Evolutionary conservation across 2,797 vertebrate genomes (phyloP).

Genomic region (Botia kubotai): DNA sequence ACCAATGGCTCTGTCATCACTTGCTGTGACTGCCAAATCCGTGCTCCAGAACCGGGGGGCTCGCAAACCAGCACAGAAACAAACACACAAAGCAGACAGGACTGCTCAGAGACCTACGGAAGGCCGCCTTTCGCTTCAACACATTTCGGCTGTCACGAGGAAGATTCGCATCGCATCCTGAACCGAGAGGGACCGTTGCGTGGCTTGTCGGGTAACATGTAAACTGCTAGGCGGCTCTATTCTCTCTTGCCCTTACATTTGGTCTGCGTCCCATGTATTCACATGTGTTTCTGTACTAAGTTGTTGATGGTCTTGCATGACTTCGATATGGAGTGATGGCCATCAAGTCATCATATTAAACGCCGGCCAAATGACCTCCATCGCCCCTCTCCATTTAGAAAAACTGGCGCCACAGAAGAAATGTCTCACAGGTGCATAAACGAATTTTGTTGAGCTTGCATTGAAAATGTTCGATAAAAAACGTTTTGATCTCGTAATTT

Average conservation of each 20-base stretch:
- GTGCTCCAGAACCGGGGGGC: slow-evolving; percentile 74
- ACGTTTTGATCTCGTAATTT: background rate
- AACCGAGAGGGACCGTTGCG: slow-evolving; percentile 68
- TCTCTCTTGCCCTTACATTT: no score
- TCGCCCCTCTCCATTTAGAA: background rate
- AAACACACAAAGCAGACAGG: slow-evolving; percentile 75
- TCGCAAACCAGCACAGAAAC: slow-evolving; percentile 76
- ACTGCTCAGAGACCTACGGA: slow-evolving; percentile 74
- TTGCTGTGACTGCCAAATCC: no score
- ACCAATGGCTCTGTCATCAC: slow-evolving; percentile 9
- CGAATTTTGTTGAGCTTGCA: background rate
- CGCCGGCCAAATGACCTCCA: background rate
- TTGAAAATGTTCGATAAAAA: background rate
- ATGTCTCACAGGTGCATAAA: slow-evolving; percentile 25
- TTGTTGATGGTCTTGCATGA: background rate
- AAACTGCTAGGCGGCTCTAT: slow-evolving; percentile 78
- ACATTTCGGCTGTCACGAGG: slow-evolving; percentile 78
- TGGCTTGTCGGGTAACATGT: slow-evolving; percentile 75
- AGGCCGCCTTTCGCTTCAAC: slow-evolving; percentile 76
- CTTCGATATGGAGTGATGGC: slow-evolving; percentile 65
- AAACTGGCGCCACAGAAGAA: background rate
- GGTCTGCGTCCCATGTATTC: no score
- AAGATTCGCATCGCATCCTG: slow-evolving; percentile 71
- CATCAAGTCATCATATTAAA: slow-evolving; percentile 42
- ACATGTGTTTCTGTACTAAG: slow-evolving; percentile 36